Base-by-base conservation (phyloP, 2,113 vertebrate genomes). In the Anhinga rufa region DNA sequence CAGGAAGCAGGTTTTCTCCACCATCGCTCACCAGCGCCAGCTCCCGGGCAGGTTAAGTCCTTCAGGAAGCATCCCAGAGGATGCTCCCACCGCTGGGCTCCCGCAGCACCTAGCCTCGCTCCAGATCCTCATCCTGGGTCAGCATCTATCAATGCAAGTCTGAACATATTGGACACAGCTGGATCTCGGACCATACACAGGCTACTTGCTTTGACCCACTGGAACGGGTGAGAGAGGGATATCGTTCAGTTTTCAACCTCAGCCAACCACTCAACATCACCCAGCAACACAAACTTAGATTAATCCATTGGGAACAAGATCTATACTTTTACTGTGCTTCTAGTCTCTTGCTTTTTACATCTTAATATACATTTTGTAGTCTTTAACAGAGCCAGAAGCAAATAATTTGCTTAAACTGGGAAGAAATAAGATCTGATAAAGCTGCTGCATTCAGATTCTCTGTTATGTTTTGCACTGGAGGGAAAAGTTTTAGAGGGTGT, bases 401-500 rank as follows among this genome's bases (percentile, higher is more conserved):
- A 92, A 68, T 4, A 16, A 62, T 58, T 69, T 81, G 71, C 71
- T 89, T 77, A 80, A 76, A 66, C 0, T 17, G 48, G 40, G 79
- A 51, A 58, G 42, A 60, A 90, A 71, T 25, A 31, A 78, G 79
- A 62, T 77, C 82, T 86, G 93, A 90, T 75, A 51, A 66, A 88
- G 83, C 90, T 31, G 40, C 74, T 4, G 5, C 29, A 5, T 36
- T 86, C 82, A 13, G 0, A 34, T 21, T 91, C 82, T 48, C 80
- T 68, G 52, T 82, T 68, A 20, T 6, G 70, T 32, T 92, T 81
- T 6, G 20, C 83, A 76, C 95, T 61, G 81, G 70, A 91, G 68
- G 92, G 83, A 89, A 38, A 89, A 32, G 38, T 65, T 95, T 95
- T 93, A 95, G 90, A 88, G 88, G 92, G 94, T 96, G 91, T 62